phyloP scores from a whole-genome alignment of 1,140 invertebrate species.

The Varroa destructor region DNA sequence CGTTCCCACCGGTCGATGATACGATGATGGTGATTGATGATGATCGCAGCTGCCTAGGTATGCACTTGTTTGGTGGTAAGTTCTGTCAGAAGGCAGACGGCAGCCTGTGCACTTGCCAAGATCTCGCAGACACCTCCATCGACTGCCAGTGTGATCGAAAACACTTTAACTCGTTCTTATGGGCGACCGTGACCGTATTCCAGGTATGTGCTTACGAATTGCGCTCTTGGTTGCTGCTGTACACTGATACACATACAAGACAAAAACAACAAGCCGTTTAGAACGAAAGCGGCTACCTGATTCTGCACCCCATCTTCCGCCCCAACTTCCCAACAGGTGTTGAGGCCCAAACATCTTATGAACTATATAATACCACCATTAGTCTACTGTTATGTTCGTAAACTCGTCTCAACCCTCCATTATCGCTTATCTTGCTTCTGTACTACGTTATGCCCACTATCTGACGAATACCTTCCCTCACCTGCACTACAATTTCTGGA shows the following conservation, averaged over 20 bases:
- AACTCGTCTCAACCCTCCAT: no score
- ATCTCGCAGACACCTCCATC: conserved; percentile 67
- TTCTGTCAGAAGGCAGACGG: conserved; percentile 77
- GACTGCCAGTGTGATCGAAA: conserved; percentile 85
- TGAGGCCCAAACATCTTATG: no score
- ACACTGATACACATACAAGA: not conserved
- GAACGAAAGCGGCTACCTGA: conserved; percentile 28
- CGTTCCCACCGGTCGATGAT: conserved; percentile 21
- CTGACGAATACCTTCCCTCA: no score
- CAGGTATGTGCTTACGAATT: conserved; percentile 57
- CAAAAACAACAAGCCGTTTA: conserved; percentile 2
- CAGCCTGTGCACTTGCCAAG: conserved; percentile 70
- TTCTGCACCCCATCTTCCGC: conserved; percentile 22
- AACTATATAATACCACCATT: no score
- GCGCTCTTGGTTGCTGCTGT: not conserved
- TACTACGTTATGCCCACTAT: no score
- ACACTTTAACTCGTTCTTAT: conserved; percentile 92
- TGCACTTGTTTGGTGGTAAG: conserved; percentile 97
- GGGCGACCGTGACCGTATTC: conserved; percentile 89
- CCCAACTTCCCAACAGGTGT: no score
- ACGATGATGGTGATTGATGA: conserved; percentile 23
- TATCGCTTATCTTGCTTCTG: no score
- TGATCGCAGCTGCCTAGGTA: conserved; percentile 76
- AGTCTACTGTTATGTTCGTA: not conserved
- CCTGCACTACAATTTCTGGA: no score